These are phyloP conservation scores for Ophion costatus DNA, from an alignment of 2,888 invertebrate species.

Conservation along the genomic window DNA sequence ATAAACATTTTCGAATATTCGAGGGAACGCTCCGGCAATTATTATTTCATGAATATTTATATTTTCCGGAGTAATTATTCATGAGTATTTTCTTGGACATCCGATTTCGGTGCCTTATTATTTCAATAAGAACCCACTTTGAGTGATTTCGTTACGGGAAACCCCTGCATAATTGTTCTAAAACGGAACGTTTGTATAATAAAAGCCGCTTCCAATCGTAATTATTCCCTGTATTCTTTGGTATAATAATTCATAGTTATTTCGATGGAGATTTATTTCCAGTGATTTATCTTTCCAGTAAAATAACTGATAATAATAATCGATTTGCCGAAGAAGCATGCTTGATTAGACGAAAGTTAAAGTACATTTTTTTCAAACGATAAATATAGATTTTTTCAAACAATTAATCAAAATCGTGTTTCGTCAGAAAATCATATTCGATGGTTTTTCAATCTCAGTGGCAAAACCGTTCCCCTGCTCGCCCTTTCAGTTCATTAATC, in stretches of 20 bases:
- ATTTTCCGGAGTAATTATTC: not conserved
- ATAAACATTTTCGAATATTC: too few species aligned
- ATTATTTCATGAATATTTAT: not conserved
- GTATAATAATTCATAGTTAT: not conserved
- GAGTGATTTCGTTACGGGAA: not conserved
- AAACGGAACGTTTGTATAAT: not conserved
- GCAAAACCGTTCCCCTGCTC: not conserved
- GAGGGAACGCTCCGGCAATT: too few species aligned
- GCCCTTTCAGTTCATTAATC: slow-evolving; percentile 1
- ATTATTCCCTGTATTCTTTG: not conserved
- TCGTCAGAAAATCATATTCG: slow-evolving; percentile 18
- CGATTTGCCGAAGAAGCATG: not conserved
- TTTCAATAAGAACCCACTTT: not conserved
- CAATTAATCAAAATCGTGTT: slow-evolving; percentile 31
- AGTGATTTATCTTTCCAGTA: not conserved
- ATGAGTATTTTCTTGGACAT: not conserved
- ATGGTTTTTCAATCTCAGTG: slow-evolving; percentile 28
- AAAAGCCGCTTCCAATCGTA: too few species aligned
- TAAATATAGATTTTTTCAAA: not conserved
- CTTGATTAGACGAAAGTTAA: not conserved
- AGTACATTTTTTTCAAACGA: slow-evolving; percentile 1
- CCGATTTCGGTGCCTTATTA: not conserved
- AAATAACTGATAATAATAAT: not conserved
- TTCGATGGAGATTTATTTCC: slow-evolving; percentile 8
- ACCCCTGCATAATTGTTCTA: not conserved